phyloP scores from a whole-genome alignment of 2,113 vertebrate genomes.

The Serinus canaria region DNA sequence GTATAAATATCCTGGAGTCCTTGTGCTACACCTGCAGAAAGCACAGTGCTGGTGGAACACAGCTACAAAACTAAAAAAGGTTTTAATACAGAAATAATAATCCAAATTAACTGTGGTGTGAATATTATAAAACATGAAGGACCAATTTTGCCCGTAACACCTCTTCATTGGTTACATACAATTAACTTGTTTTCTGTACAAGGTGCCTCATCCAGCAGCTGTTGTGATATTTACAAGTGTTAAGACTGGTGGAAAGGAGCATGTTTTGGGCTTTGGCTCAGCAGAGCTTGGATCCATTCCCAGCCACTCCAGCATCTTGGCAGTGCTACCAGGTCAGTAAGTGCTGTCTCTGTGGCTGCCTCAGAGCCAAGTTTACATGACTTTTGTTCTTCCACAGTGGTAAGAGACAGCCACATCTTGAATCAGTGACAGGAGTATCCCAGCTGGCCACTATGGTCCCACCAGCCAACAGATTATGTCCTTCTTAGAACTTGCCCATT shows the following conservation, averaged over 20 bases:
- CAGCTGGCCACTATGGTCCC: background rate
- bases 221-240: background rate
- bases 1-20: slow-evolving; percentile 29
- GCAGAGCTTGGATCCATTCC: background rate
- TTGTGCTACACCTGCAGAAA: background rate
- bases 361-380: background rate
- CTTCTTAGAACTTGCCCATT: background rate
- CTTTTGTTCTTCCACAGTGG: background rate
- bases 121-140: background rate
- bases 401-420: background rate
- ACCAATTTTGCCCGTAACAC: background rate
- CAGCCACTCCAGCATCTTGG: background rate
- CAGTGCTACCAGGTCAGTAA: background rate
- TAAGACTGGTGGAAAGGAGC: background rate
- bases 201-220: background rate
- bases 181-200: background rate
- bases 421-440: background rate
- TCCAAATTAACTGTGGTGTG: background rate
- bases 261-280: background rate
- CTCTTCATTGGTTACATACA: background rate
- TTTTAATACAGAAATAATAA: background rate
- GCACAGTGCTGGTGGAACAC: background rate
- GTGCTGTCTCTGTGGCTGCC: background rate
- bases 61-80: background rate
- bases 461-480: background rate